phyloP scores from a whole-genome alignment of 2,113 vertebrate genomes.

The Thermophis baileyi region DNA sequence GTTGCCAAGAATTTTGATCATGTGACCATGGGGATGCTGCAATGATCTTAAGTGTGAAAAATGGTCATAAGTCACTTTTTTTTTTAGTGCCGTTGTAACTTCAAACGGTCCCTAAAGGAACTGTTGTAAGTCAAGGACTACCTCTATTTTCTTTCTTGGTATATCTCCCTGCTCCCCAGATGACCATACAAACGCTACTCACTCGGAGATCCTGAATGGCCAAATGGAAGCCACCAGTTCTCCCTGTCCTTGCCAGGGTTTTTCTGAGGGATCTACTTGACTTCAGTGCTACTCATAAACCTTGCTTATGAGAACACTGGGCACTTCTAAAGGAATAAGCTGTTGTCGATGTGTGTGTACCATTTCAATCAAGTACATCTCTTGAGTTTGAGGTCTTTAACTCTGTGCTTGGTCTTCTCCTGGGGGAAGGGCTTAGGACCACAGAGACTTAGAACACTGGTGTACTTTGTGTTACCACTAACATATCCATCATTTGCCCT shows the following conservation, averaged over 20 bases:
- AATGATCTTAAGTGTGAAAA: no score
- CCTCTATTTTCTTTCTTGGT: not conserved
- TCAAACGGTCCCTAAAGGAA: no score
- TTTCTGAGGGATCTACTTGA: not conserved
- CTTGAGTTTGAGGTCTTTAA: not conserved
- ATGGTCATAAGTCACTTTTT: no score
- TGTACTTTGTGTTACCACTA: no score
- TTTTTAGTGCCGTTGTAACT: no score
- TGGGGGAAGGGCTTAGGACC: not conserved
- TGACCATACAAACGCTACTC: not conserved
- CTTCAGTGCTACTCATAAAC: not conserved
- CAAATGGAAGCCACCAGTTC: not conserved
- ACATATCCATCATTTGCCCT: no score
- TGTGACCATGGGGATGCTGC: no score
- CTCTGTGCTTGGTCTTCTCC: not conserved
- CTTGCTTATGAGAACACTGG: not conserved
- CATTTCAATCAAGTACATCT: not conserved
- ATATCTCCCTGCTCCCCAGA: not conserved
- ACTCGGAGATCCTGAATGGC: no score
- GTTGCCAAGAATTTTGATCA: no score
- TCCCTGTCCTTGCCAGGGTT: not conserved
- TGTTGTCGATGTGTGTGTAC: no score
- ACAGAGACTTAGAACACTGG: not conserved
- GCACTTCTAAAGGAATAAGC: not conserved
- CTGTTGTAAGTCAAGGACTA: no score